These are phyloP conservation scores for Dreissena polymorpha DNA, from an alignment of 1,140 invertebrate species.

Conservation along the genomic window DNA sequence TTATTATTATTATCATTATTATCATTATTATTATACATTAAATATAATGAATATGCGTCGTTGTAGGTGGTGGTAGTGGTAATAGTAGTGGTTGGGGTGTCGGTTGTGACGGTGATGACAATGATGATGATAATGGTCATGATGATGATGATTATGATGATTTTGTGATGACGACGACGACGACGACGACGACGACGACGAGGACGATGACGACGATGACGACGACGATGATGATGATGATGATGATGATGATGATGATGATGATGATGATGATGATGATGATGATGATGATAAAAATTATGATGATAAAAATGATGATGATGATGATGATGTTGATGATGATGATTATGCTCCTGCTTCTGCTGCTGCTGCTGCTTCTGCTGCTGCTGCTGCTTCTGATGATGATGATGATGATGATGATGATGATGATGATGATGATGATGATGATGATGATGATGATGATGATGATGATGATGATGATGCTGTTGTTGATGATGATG, in stretches of 20 bases:
- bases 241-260: slow-evolving; percentile 2
- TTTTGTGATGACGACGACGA: neutral
- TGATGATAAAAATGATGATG: neutral
- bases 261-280: slow-evolving; percentile 3
- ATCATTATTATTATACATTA: no score
- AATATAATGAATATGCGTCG: no score
- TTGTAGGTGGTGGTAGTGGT: no score
- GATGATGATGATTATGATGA: neutral
- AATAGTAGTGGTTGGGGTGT: no score
- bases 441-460: neutral
- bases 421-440: neutral
- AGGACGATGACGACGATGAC: neutral
- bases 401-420: neutral
- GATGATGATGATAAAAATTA: neutral
- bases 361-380: no score
- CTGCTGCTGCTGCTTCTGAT: neutral
- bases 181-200: neutral
- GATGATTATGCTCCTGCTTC: no score
- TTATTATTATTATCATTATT: no score
- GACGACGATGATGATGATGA: neutral
- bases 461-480: neutral
- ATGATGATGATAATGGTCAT: no score
- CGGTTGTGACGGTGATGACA: no score
- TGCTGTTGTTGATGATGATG: neutral
- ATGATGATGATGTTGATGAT: neutral